These are phyloP conservation scores for Lindbergichthys nudifrons DNA, from an alignment of 2,797 vertebrate genomes.

Conservation along the genomic window DNA sequence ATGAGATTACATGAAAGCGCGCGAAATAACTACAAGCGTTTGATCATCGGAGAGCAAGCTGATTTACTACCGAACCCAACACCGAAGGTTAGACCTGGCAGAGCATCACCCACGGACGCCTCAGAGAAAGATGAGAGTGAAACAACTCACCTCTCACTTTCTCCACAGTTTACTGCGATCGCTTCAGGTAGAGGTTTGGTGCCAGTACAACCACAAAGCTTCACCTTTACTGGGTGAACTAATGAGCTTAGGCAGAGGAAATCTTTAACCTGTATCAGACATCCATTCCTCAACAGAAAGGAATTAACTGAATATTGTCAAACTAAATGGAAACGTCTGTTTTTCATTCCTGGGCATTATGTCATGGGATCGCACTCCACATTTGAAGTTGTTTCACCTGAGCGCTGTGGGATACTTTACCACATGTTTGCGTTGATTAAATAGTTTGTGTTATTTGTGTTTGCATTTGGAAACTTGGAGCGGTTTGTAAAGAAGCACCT, in stretches of 20 bases:
- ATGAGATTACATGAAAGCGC: constrained; percentile 80
- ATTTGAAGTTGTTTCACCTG: constrained; percentile 67
- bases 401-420: constrained; percentile 44
- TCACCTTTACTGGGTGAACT: constrained; percentile 53
- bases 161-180: constrained; percentile 34
- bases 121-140: constrained; percentile 53
- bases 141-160: constrained; percentile 42
- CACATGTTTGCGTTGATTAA: constrained; percentile 64
- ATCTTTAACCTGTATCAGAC: constrained; percentile 58
- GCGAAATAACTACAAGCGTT: constrained; percentile 74
- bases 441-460: constrained; percentile 58
- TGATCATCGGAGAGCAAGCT: constrained; percentile 76
- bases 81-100: constrained; percentile 70
- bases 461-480: constrained; percentile 80
- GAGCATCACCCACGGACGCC: constrained; percentile 57
- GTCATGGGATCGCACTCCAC: constrained; percentile 60
- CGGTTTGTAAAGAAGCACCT: constrained; percentile 86
- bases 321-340: constrained; percentile 66
- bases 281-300: constrained; percentile 45
- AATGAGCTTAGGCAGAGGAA: constrained; percentile 65
- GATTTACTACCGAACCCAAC: constrained; percentile 77
- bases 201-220: constrained; percentile 38
- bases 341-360: constrained; percentile 67
- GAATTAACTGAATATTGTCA: constrained; percentile 66
- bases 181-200: constrained; percentile 49